A percentile compares a stretch with the other conserved stretches of the same genome.
Conservation (phyloP, 2,113 vertebrate species). For the Heterochromis multidens region DNA sequence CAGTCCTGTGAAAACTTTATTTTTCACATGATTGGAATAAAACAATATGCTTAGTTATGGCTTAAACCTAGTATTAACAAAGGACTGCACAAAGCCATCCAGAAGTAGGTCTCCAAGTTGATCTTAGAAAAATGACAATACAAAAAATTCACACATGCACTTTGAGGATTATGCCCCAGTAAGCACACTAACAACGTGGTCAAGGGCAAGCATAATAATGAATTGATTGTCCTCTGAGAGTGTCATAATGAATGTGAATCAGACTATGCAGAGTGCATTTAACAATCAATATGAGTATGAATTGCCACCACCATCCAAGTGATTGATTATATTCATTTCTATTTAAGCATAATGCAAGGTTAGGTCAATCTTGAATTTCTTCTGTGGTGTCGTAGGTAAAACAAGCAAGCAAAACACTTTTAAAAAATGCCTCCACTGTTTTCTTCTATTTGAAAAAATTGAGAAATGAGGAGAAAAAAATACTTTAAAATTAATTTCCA, state of each 20-base stretch:
- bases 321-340: slow-evolving; percentile 68
- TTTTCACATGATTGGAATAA: not conserved
- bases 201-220: slow-evolving; percentile 64
- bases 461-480: not conserved
- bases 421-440: not conserved
- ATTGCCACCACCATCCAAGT: slow-evolving; percentile 34
- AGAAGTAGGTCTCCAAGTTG: not conserved
- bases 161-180: slow-evolving; percentile 43
- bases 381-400: slow-evolving; percentile 21
- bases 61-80: not conserved
- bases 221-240: slow-evolving; percentile 68
- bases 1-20: not conserved
- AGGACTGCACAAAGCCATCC: rapidly evolving
- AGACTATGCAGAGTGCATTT: slow-evolving; percentile 50
- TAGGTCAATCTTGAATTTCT: slow-evolving; percentile 49
- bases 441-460: not conserved
- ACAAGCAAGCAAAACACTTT: not conserved
- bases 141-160: slow-evolving; percentile 6
- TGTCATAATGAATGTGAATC: slow-evolving; percentile 73
- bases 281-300: slow-evolving; percentile 65
- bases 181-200: slow-evolving; percentile 58
- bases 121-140: slow-evolving; percentile 38
- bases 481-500: slow-evolving; percentile 74
- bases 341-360: slow-evolving; percentile 44
- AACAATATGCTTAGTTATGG: not conserved